Evolutionary conservation across 2,888 invertebrate species (phyloP), one percentile per base, ranked within the genome.

Genomic region (Andrena trimmerana): DNA sequence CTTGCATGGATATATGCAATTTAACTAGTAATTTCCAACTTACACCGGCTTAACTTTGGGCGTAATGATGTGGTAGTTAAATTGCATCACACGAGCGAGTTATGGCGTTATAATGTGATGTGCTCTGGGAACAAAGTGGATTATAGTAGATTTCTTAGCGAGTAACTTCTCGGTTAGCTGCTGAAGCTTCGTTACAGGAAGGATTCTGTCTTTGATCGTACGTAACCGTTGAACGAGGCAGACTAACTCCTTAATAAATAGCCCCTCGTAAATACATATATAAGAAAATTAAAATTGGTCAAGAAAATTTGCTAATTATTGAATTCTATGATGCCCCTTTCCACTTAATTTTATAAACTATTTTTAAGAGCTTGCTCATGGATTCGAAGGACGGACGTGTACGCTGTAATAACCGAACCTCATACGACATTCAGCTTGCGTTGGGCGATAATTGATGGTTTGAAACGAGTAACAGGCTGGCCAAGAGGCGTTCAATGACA

Each of bases 1-100:
- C 87, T 88, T 69, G 74, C 85, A 89, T 89, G 90, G 92, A 90
- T 92, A 91, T 91, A 93, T 90, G 92, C 93, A 93, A 93, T 94
- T 94, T 93, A 93, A 93, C 93, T 92, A 92, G 92, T 93, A 94
- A 94, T 94, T 93, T 91, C 92, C 83, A 94, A 93, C 93, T 94
- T 93, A 93, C 93, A 93, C 91, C 91, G 87, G 90, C 90, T 90
- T 90, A 93, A 93, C 92, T 92, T 92, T 86, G 86, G 87, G 86
- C 88, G 92, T 93, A 93, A 93, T 92, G 91, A 92, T 90, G 92
- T 92, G 90, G 92, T 92, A 92, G 92, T 93, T 93, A 94, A 94
- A 94, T 93, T 92, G 90, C 91, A 91, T 93, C 92, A 93, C 89
- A 90, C 91, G 90, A 90, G 83, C 89, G 85, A 92, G 92, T 92